Percentiles rank a stretch among this genome's conserved stretches.
These are phyloP conservation scores for Dendroctonus valens DNA, from an alignment of 1,140 invertebrate genomes.

Conservation along the genomic window DNA sequence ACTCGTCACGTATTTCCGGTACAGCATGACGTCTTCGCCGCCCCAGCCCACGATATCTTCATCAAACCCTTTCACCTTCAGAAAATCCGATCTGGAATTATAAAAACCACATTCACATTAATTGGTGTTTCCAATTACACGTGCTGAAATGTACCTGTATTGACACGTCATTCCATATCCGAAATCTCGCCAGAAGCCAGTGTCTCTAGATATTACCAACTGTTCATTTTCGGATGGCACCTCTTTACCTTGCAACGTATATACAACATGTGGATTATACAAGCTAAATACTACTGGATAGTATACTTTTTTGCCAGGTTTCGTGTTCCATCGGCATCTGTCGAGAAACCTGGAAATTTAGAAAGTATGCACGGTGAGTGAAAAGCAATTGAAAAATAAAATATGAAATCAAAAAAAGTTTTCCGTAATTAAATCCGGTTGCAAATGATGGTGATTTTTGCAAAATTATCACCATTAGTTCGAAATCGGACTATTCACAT, in stretches of 20 bases:
- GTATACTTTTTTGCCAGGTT: constrained; percentile 71
- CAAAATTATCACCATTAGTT: too few relatives aligned
- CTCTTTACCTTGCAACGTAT: constrained; percentile 72
- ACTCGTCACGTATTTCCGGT: constrained; percentile 74
- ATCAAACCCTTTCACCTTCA: constrained; percentile 71
- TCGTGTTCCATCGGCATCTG: constrained; percentile 69
- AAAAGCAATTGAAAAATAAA: too few relatives aligned
- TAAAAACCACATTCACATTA: neutral
- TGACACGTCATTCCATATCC: constrained; percentile 85
- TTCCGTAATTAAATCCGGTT: too few relatives aligned
- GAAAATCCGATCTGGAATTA: constrained; percentile 67
- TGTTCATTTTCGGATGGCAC: constrained; percentile 70
- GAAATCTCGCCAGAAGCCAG: constrained; percentile 83
- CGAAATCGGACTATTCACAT: too few relatives aligned
- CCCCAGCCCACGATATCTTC: constrained; percentile 79
- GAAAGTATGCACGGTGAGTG: too few relatives aligned
- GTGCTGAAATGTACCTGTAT: constrained; percentile 57
- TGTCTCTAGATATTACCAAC: constrained; percentile 75
- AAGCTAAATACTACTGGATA: constrained; percentile 84
- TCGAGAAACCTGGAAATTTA: constrained; percentile 62
- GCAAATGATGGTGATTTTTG: too few relatives aligned
- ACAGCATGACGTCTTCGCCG: constrained; percentile 78
- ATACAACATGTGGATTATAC: constrained; percentile 80
- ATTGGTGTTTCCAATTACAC: neutral
- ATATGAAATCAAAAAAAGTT: too few relatives aligned